Percentiles rank a stretch among this genome's conserved stretches.
Conservation (phyloP, 2,113 vertebrate species). For the Gadus chalcogrammus region DNA sequence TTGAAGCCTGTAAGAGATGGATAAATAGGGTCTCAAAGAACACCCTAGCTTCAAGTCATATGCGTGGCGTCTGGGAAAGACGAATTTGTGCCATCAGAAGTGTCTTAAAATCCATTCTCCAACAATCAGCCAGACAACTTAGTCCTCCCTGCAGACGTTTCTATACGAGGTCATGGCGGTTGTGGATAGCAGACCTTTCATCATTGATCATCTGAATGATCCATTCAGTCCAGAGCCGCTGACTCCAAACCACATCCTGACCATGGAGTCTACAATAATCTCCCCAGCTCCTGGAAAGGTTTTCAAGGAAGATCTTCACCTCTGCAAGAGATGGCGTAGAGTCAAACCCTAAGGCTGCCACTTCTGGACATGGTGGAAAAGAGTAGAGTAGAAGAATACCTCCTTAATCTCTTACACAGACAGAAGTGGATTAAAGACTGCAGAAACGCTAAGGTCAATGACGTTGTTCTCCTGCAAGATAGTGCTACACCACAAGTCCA, state of each 20-base stretch:
- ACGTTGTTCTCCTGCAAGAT: slow-evolving; percentile 21
- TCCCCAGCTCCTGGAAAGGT: slow-evolving; percentile 10
- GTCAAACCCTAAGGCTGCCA: slow-evolving; percentile 9
- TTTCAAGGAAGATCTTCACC: slow-evolving; percentile 6
- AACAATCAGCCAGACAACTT: slow-evolving; percentile 19
- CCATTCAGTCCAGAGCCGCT: slow-evolving; percentile 18
- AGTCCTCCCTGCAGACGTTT: slow-evolving; percentile 2
- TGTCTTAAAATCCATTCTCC: slow-evolving; percentile 5
- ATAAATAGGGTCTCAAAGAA: neutral
- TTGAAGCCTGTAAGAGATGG: neutral
- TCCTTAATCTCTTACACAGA: slow-evolving; percentile 15
- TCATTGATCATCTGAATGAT: slow-evolving; percentile 16
- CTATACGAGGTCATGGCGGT: slow-evolving; percentile 28
- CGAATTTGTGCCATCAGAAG: slow-evolving; percentile 13
- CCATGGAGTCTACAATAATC: slow-evolving; percentile 27
- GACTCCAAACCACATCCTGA: slow-evolving; percentile 13
- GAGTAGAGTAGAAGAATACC: slow-evolving; percentile 11
- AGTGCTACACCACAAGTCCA: slow-evolving; percentile 17
- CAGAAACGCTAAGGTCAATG: slow-evolving; percentile 21
- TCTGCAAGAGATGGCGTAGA: slow-evolving; percentile 3
- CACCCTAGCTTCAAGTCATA: slow-evolving; percentile 9
- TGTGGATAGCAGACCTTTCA: slow-evolving; percentile 24
- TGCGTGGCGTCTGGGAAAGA: neutral
- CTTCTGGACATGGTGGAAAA: slow-evolving; percentile 21
- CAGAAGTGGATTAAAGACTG: slow-evolving; percentile 21